Conservation (phyloP, 1,140 invertebrate genomes). For the Lerema accius region DNA sequence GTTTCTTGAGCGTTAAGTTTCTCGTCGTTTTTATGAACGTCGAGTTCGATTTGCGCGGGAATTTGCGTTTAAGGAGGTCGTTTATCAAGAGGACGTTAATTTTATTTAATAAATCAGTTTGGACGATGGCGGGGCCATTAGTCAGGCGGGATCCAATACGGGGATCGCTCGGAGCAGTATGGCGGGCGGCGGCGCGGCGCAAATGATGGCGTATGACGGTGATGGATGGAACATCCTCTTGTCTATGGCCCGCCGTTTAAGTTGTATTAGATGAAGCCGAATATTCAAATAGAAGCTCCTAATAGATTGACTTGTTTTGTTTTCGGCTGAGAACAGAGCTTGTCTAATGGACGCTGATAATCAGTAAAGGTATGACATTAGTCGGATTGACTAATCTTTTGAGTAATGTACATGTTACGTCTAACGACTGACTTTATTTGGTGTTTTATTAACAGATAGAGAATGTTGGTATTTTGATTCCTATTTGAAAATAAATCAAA, state of each 20-base stretch:
- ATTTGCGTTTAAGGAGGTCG: conserved; percentile 56
- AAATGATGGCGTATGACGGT: conserved; percentile 67
- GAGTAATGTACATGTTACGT: background rate
- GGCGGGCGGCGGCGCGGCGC: conserved; percentile 49
- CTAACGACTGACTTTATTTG: background rate
- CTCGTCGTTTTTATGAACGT: conserved; percentile 35
- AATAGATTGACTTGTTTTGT: conserved; percentile 46
- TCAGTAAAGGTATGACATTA: background rate
- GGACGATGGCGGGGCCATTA: conserved; percentile 62
- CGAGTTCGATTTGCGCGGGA: conserved; percentile 38
- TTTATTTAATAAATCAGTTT: conserved; percentile 77
- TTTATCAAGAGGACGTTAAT: conserved; percentile 67
- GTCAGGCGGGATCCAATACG: conserved; percentile 61
- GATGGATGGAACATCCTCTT: conserved; percentile 58
- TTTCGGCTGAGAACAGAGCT: conserved; percentile 31
- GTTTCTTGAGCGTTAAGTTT: conserved; percentile 38
- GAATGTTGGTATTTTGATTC: no score
- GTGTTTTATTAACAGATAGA: background rate
- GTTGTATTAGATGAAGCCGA: conserved; percentile 41
- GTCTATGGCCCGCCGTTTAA: conserved; percentile 54
- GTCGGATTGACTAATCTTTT: background rate
- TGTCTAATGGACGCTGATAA: conserved; percentile 12
- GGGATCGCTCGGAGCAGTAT: conserved; percentile 52
- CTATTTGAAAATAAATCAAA: no score
- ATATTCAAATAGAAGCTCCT: conserved; percentile 30